phyloP scores from a whole-genome alignment of 2,797 vertebrate species.

The Danio tinwini region DNA sequence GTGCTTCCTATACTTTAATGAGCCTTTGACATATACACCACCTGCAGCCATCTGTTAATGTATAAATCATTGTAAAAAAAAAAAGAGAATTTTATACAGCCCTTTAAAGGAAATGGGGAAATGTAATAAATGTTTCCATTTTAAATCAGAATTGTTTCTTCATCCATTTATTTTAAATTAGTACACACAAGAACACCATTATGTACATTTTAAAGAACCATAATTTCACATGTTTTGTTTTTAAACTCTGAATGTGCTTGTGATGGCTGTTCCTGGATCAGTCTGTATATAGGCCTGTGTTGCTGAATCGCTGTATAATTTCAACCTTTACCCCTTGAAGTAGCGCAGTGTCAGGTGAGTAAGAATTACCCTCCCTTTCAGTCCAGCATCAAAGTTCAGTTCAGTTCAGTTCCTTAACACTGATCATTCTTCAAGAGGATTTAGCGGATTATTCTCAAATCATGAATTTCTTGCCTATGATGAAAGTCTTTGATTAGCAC shows the following conservation, averaged over 20 bases:
- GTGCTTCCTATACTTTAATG: conserved; percentile 11
- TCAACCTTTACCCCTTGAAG: conserved; percentile 58
- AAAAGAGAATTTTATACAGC: not conserved
- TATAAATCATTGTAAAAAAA: conserved; percentile 32
- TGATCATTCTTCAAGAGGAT: conserved; percentile 20
- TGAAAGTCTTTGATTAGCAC: not conserved
- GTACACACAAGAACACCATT: not conserved
- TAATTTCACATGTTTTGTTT: not conserved
- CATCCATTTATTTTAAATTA: conserved; percentile 1
- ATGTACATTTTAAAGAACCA: not conserved
- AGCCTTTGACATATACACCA: not conserved
- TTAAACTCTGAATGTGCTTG: not conserved
- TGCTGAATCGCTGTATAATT: conserved; percentile 43
- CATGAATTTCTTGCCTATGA: conserved; percentile 7
- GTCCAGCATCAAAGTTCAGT: conserved; percentile 72
- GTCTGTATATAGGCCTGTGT: conserved; percentile 25
- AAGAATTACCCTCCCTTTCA: conserved; percentile 62
- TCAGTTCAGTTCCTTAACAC: conserved; percentile 57
- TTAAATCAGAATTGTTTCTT: not conserved
- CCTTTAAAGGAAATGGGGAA: conserved; percentile 35
- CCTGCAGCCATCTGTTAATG: conserved; percentile 4
- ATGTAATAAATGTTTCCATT: conserved; percentile 43
- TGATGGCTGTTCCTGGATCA: not conserved
- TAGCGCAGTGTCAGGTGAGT: conserved; percentile 67
- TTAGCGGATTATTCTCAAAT: not conserved